Conservation (phyloP, 2,888 invertebrate genomes). For the Pyralis farinalis region DNA sequence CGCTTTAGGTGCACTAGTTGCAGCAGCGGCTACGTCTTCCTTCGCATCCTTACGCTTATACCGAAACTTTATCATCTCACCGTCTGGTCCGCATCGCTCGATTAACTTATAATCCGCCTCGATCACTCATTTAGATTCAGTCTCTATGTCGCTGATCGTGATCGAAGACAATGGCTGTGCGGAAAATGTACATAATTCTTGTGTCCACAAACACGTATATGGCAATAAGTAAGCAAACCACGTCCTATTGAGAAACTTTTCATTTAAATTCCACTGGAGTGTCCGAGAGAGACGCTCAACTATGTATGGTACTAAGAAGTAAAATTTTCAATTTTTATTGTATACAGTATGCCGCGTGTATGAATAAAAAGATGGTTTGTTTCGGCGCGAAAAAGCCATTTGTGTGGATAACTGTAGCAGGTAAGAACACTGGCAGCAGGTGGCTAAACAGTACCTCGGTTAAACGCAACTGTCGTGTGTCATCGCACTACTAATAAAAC, state of each 20-base stretch:
- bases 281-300: constrained; percentile 11
- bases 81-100: constrained; percentile 54
- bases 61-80: constrained; percentile 84
- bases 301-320: constrained; percentile 17
- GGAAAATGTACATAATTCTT: constrained; percentile 57
- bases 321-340: constrained; percentile 14
- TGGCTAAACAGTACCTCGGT: constrained; percentile 33
- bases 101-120: constrained; percentile 28
- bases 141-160: constrained; percentile 33
- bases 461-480: constrained; percentile 38
- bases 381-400: constrained; percentile 66
- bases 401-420: constrained; percentile 25
- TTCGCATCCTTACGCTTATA: constrained; percentile 82
- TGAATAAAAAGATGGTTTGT: constrained; percentile 23
- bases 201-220: constrained; percentile 47
- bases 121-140: constrained; percentile 34
- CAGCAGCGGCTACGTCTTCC: constrained; percentile 33
- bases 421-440: constrained; percentile 41
- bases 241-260: constrained; percentile 56
- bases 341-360: constrained; percentile 19
- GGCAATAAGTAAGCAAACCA: constrained; percentile 69
- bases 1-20: constrained; percentile 34
- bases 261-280: constrained; percentile 52
- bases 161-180: constrained; percentile 59
- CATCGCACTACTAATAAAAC: constrained; percentile 37